Percentiles rank a stretch among this genome's conserved stretches.
phyloP scores from a whole-genome alignment of 2,888 invertebrate species.

The Diarsia brunnea region DNA sequence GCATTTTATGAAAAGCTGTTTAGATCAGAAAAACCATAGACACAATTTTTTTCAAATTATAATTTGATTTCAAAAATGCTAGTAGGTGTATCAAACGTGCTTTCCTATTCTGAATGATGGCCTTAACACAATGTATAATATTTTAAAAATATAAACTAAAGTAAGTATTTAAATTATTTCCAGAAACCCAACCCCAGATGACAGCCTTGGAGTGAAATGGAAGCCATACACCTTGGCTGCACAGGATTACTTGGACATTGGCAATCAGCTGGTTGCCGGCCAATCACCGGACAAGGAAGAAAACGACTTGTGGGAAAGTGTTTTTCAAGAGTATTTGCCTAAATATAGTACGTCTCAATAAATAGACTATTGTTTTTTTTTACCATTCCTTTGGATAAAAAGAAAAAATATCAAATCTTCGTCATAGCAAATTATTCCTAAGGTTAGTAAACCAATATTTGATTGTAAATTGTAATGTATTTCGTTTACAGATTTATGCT shows the following conservation, averaged over 20 bases:
- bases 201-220: slow-evolving; percentile 71
- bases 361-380: neutral
- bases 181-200: slow-evolving; percentile 79
- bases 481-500: too few relatives aligned
- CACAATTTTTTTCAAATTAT: neutral
- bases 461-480: too few relatives aligned
- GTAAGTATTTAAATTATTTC: too few relatives aligned
- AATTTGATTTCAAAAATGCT: too few relatives aligned
- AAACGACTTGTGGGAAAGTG: slow-evolving; percentile 74
- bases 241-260: slow-evolving; percentile 74
- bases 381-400: neutral
- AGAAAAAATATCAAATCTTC: neutral
- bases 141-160: too few relatives aligned
- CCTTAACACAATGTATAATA: too few relatives aligned
- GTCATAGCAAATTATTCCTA: neutral
- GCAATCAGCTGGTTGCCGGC: slow-evolving; percentile 65
- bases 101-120: neutral
- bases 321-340: slow-evolving; percentile 72
- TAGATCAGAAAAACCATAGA: neutral
- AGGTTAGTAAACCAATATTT: too few relatives aligned
- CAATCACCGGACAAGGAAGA: slow-evolving; percentile 72
- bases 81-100: neutral
- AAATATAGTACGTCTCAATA: slow-evolving; percentile 51
- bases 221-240: slow-evolving; percentile 66
- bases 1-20: neutral